A percentile compares a stretch with the other conserved stretches of the same genome.
Conservation (phyloP, 2,797 vertebrate species). For the Allobates femoralis region DNA sequence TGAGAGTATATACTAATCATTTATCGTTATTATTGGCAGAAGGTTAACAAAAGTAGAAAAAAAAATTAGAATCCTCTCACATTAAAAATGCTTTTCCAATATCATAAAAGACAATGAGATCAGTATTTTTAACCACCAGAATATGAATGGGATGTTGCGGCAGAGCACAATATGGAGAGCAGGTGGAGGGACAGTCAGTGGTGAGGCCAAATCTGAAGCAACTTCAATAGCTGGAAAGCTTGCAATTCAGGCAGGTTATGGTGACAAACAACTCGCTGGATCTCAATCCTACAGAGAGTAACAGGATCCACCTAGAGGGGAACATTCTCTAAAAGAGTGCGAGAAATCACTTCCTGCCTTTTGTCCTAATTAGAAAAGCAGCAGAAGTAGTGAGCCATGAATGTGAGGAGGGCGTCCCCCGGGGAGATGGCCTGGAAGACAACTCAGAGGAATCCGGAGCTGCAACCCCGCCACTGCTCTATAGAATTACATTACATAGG, state of each 20-base stretch:
- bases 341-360: slow-evolving; percentile 55
- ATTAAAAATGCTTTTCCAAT: background rate
- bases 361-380: slow-evolving; percentile 58
- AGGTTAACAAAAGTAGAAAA: background rate
- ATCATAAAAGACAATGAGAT: background rate
- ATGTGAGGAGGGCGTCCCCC: slow-evolving; percentile 41
- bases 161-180: background rate
- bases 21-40: background rate
- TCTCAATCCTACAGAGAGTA: slow-evolving; percentile 41
- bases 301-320: slow-evolving; percentile 41
- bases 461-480: background rate
- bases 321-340: slow-evolving; percentile 44
- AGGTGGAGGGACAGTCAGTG: background rate
- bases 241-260: slow-evolving; percentile 51
- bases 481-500: background rate
- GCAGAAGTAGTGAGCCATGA: slow-evolving; percentile 40
- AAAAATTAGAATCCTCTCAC: background rate
- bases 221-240: slow-evolving; percentile 52
- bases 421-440: slow-evolving; percentile 30
- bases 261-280: slow-evolving; percentile 50
- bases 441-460: background rate
- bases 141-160: background rate
- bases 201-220: slow-evolving; percentile 22
- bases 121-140: background rate
- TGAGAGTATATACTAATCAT: background rate